Evolutionary conservation across 2,797 vertebrate species (phyloP).

Genomic region (Rachycentron canadum): DNA sequence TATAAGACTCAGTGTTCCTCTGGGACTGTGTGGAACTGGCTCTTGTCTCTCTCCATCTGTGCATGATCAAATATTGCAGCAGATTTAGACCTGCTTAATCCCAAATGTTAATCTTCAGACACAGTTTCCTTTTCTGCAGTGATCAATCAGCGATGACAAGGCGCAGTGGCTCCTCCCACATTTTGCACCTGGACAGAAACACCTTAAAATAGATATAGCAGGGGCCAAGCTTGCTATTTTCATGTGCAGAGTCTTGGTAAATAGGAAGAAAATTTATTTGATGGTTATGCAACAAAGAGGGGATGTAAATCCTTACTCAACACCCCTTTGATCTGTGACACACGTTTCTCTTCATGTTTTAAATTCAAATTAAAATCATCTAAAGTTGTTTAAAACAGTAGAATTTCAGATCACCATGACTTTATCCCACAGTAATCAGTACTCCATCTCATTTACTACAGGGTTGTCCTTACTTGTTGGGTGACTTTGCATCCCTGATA

Average conservation of each 20-base stretch:
- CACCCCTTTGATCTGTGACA: background rate
- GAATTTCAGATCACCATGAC: too few relatives aligned
- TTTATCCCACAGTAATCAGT: background rate
- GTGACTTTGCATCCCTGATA: constrained; percentile 82
- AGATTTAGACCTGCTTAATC: background rate
- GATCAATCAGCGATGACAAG: background rate
- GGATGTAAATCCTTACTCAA: background rate
- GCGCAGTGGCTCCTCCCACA: too few relatives aligned
- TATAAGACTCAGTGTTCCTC: background rate
- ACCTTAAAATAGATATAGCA: background rate
- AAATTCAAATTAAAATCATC: background rate
- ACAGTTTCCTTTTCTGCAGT: background rate
- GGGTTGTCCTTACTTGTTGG: constrained; percentile 82
- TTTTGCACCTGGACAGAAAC: background rate
- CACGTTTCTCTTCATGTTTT: background rate
- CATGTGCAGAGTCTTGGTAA: too few relatives aligned
- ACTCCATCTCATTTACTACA: background rate
- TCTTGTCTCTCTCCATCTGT: background rate
- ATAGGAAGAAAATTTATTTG: too few relatives aligned
- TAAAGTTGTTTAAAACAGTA: background rate
- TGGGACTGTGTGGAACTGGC: background rate
- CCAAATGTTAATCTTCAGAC: background rate
- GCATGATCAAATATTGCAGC: background rate
- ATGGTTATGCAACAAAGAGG: background rate
- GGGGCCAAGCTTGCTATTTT: background rate